Percentiles rank a stretch among this genome's conserved stretches.
Conservation (phyloP, 2,888 invertebrate genomes). For the Tuta absoluta region DNA sequence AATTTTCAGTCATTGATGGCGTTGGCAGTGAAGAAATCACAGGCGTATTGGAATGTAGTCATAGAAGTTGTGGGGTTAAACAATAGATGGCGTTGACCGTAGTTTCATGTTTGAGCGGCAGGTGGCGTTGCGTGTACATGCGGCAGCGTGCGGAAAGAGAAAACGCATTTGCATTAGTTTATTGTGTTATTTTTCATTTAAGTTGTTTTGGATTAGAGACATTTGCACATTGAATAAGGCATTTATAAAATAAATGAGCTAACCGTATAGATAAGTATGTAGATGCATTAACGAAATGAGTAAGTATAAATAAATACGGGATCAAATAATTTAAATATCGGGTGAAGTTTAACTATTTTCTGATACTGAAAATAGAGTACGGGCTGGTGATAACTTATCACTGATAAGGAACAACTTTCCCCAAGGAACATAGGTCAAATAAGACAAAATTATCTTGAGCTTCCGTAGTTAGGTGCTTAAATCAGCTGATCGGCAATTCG, state of each 20-base stretch:
- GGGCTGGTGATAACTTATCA: too few species aligned
- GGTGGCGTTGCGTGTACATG: slow-evolving; percentile 44
- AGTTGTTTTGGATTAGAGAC: slow-evolving; percentile 7
- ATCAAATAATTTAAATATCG: too few species aligned
- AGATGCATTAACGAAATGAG: neutral
- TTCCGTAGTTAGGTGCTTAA: too few species aligned
- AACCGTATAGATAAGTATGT: neutral
- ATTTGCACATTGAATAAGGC: neutral
- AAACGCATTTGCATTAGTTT: slow-evolving; percentile 19
- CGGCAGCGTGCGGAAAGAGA: slow-evolving; percentile 42
- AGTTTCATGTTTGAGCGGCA: slow-evolving; percentile 29
- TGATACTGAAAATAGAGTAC: too few species aligned
- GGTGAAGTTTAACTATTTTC: too few species aligned
- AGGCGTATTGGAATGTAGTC: neutral
- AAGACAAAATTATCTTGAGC: too few species aligned
- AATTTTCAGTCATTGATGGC: slow-evolving; percentile 14
- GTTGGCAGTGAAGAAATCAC: slow-evolving; percentile 11
- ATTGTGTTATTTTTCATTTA: slow-evolving; percentile 5
- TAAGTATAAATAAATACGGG: neutral
- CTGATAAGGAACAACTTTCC: too few species aligned
- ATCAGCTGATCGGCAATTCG: too few species aligned
- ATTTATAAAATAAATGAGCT: neutral
- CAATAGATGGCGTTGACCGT: slow-evolving; percentile 40
- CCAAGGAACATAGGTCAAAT: too few species aligned
- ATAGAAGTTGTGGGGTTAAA: slow-evolving; percentile 32